Conservation (phyloP, 30 jellyfish, hydroid and myxozoan species). For the Clytia hemisphaerica region DNA sequence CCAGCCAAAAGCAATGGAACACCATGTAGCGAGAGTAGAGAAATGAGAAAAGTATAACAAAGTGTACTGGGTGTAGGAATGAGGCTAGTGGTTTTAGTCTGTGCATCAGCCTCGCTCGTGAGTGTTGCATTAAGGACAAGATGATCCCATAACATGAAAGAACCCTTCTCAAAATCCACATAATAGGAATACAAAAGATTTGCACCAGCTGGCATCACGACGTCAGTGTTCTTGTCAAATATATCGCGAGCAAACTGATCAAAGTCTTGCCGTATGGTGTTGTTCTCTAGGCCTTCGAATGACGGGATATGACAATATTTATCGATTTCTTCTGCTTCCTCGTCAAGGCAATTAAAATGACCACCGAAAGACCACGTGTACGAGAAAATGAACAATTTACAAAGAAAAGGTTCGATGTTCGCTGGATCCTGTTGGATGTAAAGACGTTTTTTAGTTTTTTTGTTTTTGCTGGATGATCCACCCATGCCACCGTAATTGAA, state of each 20-base stretch:
- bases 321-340: constrained; percentile 64
- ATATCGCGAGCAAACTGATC: constrained; percentile 60
- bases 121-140: constrained; percentile 71
- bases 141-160: constrained; percentile 64
- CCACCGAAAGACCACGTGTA: constrained; percentile 85
- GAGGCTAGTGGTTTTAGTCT: neutral
- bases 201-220: constrained; percentile 60
- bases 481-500: neutral
- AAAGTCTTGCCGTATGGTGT: constrained; percentile 43
- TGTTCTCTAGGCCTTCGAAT: constrained; percentile 1
- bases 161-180: constrained; percentile 77
- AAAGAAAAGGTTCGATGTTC: constrained; percentile 35
- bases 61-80: constrained; percentile 66
- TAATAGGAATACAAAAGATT: constrained; percentile 53
- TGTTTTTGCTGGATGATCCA: neutral
- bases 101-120: constrained; percentile 15
- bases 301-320: constrained; percentile 10
- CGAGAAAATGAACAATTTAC: constrained; percentile 49
- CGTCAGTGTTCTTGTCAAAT: constrained; percentile 45
- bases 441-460: neutral
- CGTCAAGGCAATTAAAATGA: constrained; percentile 66
- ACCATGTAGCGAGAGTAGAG: constrained; percentile 41
- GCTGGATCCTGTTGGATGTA: constrained; percentile 45
- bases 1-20: constrained; percentile 63
- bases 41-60: constrained; percentile 43